A percentile compares a stretch with the other conserved stretches of the same genome.
phyloP scores from a whole-genome alignment of 2,113 vertebrate genomes.

The Carassius auratus region DNA sequence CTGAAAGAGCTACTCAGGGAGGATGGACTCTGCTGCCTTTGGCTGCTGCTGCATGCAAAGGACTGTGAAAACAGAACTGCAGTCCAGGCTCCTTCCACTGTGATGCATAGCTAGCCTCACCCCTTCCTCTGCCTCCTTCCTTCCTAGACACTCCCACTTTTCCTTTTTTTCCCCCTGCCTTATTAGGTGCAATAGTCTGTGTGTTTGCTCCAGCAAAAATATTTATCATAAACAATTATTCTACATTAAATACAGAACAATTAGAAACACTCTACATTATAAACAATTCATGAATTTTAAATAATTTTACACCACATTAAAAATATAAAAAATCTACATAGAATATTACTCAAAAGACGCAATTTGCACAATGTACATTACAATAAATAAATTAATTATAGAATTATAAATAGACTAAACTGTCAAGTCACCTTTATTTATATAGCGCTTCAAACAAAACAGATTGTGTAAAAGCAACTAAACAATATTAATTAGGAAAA shows the following conservation, averaged over 20 bases:
- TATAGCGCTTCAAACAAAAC: too few relatives aligned
- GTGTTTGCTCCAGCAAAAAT: not conserved
- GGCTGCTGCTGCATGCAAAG: not conserved
- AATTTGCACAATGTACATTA: not conserved
- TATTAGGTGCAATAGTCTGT: not conserved
- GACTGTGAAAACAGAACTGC: conserved; percentile 63
- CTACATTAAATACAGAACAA: not conserved
- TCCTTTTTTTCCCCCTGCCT: not conserved
- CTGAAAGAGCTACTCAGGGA: not conserved
- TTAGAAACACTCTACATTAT: not conserved
- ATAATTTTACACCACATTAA: not conserved
- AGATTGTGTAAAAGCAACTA: too few relatives aligned
- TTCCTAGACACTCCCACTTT: conserved; percentile 43
- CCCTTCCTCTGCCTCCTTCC: conserved; percentile 45
- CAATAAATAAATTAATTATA: not conserved
- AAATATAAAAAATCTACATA: not conserved
- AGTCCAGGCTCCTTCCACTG: conserved; percentile 51
- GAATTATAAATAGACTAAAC: not conserved
- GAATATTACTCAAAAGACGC: not conserved
- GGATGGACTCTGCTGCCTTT: conserved; percentile 42
- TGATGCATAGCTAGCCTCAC: conserved; percentile 51
- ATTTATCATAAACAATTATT: not conserved
- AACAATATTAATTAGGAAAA: too few relatives aligned
- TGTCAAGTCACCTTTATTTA: too few relatives aligned
- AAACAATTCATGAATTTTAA: not conserved